Conservation (phyloP, 2,888 invertebrate genomes). For the Andrena marginata region DNA sequence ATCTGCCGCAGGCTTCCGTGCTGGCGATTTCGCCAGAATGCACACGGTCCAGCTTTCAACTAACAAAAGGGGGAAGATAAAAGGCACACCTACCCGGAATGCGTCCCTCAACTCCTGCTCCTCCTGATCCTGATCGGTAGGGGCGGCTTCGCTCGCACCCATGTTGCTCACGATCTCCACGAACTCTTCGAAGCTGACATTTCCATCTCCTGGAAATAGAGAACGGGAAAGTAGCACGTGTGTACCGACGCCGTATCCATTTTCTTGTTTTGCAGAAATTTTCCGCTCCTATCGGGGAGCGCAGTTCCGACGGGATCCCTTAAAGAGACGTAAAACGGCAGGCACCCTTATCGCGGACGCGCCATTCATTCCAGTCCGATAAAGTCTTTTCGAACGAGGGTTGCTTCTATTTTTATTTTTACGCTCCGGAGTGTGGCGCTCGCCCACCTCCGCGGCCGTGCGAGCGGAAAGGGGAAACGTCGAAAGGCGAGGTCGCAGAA, state of each 20-base stretch:
- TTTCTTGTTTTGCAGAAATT: background rate
- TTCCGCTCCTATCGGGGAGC: background rate
- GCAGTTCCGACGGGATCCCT: background rate
- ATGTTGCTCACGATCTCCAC: constrained; percentile 93
- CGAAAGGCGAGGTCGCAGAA: constrained; percentile 3
- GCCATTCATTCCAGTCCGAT: constrained; percentile 5
- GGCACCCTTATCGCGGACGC: background rate
- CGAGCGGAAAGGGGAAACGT: background rate
- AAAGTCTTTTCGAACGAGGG: background rate
- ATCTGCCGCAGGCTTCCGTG: constrained; percentile 21
- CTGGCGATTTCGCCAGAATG: constrained; percentile 15
- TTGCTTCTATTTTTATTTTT: background rate
- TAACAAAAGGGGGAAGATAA: constrained; percentile 37
- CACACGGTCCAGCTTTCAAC: constrained; percentile 5
- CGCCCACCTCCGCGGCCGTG: background rate
- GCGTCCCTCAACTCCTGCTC: constrained; percentile 94
- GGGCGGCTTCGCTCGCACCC: constrained; percentile 88
- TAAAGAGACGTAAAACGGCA: background rate
- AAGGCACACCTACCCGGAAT: constrained; percentile 88
- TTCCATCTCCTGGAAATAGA: constrained; percentile 90
- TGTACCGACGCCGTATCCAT: background rate
- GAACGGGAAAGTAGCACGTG: background rate
- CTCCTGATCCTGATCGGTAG: constrained; percentile 93
- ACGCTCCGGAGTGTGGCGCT: background rate
- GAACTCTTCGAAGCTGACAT: constrained; percentile 95